Conservation (phyloP, 2,113 vertebrate species). For the Jaculus jaculus region DNA sequence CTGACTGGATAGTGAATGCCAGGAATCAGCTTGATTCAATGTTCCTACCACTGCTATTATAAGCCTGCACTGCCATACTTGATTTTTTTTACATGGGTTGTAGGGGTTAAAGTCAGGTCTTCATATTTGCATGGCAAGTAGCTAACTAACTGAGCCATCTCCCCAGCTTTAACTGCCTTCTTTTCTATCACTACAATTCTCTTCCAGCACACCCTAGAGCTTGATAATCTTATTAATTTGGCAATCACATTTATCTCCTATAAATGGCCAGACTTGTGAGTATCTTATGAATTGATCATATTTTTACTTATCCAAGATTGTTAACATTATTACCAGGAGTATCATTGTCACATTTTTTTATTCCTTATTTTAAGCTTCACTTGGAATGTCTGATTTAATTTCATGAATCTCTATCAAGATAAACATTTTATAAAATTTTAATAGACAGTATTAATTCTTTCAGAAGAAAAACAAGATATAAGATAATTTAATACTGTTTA, state of each 20-base stretch:
- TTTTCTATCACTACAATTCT: background rate
- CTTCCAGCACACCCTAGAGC: background rate
- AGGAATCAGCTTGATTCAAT: too few relatives aligned
- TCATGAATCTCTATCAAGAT: background rate
- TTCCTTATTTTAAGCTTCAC: background rate
- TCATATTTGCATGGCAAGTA: too few relatives aligned
- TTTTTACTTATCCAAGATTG: background rate
- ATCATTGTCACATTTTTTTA: background rate
- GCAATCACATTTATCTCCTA: background rate
- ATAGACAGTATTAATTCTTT: background rate
- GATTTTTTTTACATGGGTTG: too few relatives aligned
- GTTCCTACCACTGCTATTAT: too few relatives aligned
- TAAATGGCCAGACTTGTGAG: background rate
- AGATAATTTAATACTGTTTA: background rate
- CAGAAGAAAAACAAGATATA: background rate
- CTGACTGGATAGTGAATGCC: too few relatives aligned
- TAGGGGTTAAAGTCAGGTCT: too few relatives aligned
- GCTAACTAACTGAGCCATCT: too few relatives aligned
- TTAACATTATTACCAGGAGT: background rate
- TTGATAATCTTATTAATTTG: background rate
- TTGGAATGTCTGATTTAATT: slow-evolving; percentile 32
- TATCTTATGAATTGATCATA: background rate
- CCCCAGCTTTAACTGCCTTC: background rate
- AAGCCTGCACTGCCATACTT: too few relatives aligned
- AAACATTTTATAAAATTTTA: background rate